Base-by-base conservation (phyloP, 2,113 vertebrate species). In the Eolophus roseicapilla region DNA sequence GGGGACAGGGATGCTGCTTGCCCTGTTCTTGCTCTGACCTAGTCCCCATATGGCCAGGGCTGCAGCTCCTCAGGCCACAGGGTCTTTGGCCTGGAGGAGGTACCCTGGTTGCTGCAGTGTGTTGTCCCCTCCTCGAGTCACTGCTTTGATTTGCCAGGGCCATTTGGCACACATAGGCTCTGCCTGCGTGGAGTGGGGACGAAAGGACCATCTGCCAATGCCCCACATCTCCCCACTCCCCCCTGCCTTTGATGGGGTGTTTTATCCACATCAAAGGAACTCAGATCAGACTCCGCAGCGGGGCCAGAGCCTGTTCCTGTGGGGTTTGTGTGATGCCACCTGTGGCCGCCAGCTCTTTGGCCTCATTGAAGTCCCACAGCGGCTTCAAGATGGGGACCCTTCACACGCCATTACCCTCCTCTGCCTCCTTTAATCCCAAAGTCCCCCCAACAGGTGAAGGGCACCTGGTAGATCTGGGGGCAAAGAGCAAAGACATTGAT, bases 121-220 rank as follows among this genome's bases (percentile, higher is more conserved):
- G 3, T 33, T 64, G 47, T 65, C 31, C 52, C 52, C 24, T 55
- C 47, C 70, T 60, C 1, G 2, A 43, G 90, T 31, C n/a, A 4
- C 46, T n/a, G 50, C 85, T 84, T 78, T 81, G 78, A 24, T 81
- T 44, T 94, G 46, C 31, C 1, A 2, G 37, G 39, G 47, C 57
- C 0, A 1, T 46, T 88, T 41, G 86, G 62, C 10, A 2, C 0
- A 0, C n/a, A 27, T 20, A 0, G 0, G 46, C 82, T 84, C 69
- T 84, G 81, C 44, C 17, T 2, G 39, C 2, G 0, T 19, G 47
- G 23, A 76, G 49, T 29, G 53, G 73, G 76, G 52, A 49, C 5
- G 0, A 83, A 62, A 86, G 81, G 64, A 23, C 90, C 93, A 86
- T 82, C 86, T 92, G 88, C 67, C 3, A 0, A n/a, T 67, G 81